A percentile compares a stretch with the other conserved stretches of the same genome.
These are phyloP conservation scores for Pipa parva DNA, from an alignment of 2,113 vertebrate species.

Conservation along the genomic window DNA sequence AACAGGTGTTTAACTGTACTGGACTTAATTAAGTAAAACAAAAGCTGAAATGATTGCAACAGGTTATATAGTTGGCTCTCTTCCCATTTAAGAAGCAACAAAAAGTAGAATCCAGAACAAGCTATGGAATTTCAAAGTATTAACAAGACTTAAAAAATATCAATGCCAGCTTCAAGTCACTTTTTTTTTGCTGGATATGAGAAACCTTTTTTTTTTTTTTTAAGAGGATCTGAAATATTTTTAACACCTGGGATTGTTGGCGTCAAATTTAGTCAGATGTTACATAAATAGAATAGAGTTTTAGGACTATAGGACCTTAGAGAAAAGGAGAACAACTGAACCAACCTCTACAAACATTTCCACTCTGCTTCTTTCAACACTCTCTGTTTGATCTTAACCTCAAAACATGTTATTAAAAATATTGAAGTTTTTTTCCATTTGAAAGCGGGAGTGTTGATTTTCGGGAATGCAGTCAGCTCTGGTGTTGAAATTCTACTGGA, in stretches of 20 bases:
- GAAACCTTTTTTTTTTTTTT: constrained; percentile 22
- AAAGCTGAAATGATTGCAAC: constrained; percentile 3
- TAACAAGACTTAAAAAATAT: constrained; percentile 22
- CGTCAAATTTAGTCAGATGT: constrained; percentile 36
- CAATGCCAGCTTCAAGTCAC: constrained; percentile 18
- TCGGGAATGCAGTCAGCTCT: constrained; percentile 31
- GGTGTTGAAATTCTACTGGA: constrained; percentile 16
- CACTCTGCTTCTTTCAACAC: constrained; percentile 39
- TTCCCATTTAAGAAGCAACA: constrained; percentile 22
- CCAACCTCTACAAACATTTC: constrained; percentile 41
- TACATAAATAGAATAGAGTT: constrained; percentile 40
- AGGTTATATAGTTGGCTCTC: constrained; percentile 8
- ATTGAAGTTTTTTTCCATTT: constrained; percentile 27
- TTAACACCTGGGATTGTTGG: constrained; percentile 39
- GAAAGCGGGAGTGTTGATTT: constrained; percentile 25
- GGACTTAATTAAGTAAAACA: constrained; percentile 22
- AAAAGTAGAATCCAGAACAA: constrained; percentile 9
- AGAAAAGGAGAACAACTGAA: constrained; percentile 37
- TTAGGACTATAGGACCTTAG: constrained; percentile 28
- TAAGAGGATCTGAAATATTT: constrained; percentile 26
- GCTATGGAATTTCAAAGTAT: constrained; percentile 17
- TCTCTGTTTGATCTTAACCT: constrained; percentile 40
- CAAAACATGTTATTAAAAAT: constrained; percentile 44
- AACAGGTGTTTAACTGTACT: constrained; percentile 32
- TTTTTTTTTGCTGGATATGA: constrained; percentile 37